A percentile compares a stretch with the other conserved stretches of the same genome.
Conservation (phyloP, 2,888 invertebrate species). For the Ophonus ardosiacus region DNA sequence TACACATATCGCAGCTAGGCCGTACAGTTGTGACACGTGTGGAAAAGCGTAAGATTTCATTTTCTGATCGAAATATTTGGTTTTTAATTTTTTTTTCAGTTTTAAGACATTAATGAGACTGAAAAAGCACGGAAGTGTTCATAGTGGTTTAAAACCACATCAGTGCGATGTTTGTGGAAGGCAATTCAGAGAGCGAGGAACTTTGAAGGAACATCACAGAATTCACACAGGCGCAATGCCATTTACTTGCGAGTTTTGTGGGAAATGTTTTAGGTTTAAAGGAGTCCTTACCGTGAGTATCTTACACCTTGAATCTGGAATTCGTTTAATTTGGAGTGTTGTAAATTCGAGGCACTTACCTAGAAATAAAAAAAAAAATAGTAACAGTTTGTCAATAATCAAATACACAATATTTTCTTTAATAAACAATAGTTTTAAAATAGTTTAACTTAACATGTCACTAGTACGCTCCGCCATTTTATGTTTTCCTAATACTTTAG, state of each 20-base stretch:
- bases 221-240: conserved; percentile 90
- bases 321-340: neutral
- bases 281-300: conserved; percentile 82
- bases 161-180: conserved; percentile 81
- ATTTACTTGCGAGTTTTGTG: conserved; percentile 86
- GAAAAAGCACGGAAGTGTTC: conserved; percentile 79
- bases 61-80: neutral
- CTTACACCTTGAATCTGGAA: neutral
- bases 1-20: conserved; percentile 77
- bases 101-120: conserved; percentile 79
- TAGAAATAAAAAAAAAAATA: conserved; percentile 14
- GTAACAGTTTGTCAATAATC: neutral
- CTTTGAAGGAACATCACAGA: conserved; percentile 85
- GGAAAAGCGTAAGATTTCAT: conserved; percentile 74
- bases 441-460: no score
- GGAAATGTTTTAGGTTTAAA: conserved; percentile 86
- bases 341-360: neutral
- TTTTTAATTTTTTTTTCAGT: conserved; percentile 66
- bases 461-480: no score
- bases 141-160: conserved; percentile 80
- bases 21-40: conserved; percentile 76
- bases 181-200: conserved; percentile 83
- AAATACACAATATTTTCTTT: no score
- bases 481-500: no score
- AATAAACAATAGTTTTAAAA: no score